Evolutionary conservation across 2,888 invertebrate species (phyloP), one percentile per base, ranked within the genome.

Genomic region (Diogma glabrata): DNA sequence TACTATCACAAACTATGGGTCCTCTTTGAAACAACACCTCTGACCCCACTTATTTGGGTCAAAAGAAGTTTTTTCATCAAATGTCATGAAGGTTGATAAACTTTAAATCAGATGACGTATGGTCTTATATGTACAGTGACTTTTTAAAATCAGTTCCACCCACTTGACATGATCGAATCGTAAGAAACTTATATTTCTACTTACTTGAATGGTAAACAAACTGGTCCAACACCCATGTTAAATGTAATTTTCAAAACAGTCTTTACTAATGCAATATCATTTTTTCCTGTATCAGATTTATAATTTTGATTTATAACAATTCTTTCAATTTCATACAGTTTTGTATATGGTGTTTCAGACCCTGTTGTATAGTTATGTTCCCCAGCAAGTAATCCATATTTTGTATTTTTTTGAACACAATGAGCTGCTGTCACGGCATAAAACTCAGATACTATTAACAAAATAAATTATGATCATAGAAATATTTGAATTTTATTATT

Each of bases 171-270:
- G n/a, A n/a, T n/a, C n/a, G n/a, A n/a, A n/a, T n/a, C n/a, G n/a
- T n/a, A n/a, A n/a, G n/a, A n/a, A n/a, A n/a, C n/a, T n/a, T n/a
- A n/a, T n/a, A n/a, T n/a, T n/a, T n/a, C n/a, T n/a, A n/a, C n/a
- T n/a, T n/a, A n/a, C n/a, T n/a, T n/a, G n/a, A 52, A 56, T 23
- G 56, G 56, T 38, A 56, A 51, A 54, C 56, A 56, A 10, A 52
- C 54, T 10, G 56, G 56, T 10, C 53, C 53, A 47, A 56, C 53
- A 7, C 49, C 54, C 24, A 43, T 28, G 47, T 49, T 53, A 20
- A 52, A 56, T 30, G 17, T 26, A 38, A 56, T 54, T 7, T 38
- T 30, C 3, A n/a, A 48, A 12, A 28, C 36, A 9, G 53, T 53
- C 30, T 30, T 46, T 26, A 54, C 8, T 1, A 56, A 10, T 4